Percentiles rank a stretch among this genome's conserved stretches.
These are phyloP conservation scores for Schlechtendalia chinensis DNA, from an alignment of 1,140 invertebrate species.

Conservation along the genomic window DNA sequence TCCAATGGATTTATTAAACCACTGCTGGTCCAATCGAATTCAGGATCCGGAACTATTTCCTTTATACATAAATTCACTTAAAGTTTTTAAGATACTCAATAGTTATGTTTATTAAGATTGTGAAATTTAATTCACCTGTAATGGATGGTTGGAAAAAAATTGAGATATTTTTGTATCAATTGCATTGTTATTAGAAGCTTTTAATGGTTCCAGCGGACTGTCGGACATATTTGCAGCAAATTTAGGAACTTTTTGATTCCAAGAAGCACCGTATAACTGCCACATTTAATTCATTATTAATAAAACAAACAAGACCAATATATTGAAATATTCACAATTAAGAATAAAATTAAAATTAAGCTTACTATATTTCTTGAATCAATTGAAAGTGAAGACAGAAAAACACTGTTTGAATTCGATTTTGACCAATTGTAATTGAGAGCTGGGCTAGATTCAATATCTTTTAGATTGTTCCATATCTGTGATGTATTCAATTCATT, in stretches of 20 bases:
- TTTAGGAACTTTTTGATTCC: conserved; percentile 73
- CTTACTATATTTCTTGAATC: conserved; percentile 82
- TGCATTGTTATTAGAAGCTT: conserved; percentile 56
- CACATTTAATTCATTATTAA: conserved; percentile 53
- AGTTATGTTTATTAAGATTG: conserved; percentile 19
- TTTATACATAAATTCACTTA: conserved; percentile 50
- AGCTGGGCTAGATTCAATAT: conserved; percentile 68
- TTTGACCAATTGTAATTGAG: conserved; percentile 71
- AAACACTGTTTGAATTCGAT: conserved; percentile 66
- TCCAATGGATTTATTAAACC: conserved; percentile 67
- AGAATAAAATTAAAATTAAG: conserved; percentile 52
- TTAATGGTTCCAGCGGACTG: conserved; percentile 72
- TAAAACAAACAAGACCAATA: neutral
- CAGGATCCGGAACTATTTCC: conserved; percentile 61
- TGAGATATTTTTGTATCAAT: conserved; percentile 17
- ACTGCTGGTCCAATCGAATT: conserved; percentile 68
- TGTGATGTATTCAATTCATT: conserved; percentile 59
- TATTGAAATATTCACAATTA: neutral
- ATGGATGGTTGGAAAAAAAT: conserved; percentile 23
- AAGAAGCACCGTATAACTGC: conserved; percentile 74
- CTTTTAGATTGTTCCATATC: conserved; percentile 62
- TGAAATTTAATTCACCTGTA: conserved; percentile 45
- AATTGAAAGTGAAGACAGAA: conserved; percentile 72
- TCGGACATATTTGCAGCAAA: conserved; percentile 75
- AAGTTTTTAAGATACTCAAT: conserved; percentile 3